Evolutionary conservation across 2,113 vertebrate species (phyloP).

Genomic region (Tachysurus vachellii): DNA sequence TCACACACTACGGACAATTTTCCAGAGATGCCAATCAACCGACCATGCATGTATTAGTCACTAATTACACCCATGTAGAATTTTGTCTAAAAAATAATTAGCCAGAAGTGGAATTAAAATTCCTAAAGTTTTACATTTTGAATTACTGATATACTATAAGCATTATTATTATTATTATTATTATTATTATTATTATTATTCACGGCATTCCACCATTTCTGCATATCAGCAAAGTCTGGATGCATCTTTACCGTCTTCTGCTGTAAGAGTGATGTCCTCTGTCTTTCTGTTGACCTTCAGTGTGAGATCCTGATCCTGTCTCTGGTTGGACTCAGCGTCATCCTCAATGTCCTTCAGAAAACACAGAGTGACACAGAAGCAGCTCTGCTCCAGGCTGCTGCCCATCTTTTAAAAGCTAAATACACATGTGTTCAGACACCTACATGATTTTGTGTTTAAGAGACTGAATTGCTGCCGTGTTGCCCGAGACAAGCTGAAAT

Average conservation of each 20-base stretch:
- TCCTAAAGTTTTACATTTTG: not conserved
- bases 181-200: not conserved
- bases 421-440: not conserved
- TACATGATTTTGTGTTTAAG: not conserved
- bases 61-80: not conserved
- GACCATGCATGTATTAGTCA: too few relatives aligned
- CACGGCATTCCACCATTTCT: not conserved
- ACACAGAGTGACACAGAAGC: constrained; percentile 45
- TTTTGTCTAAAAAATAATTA: not conserved
- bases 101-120: not conserved
- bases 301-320: constrained; percentile 53
- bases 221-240: not conserved
- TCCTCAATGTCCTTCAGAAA: constrained; percentile 44
- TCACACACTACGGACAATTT: too few relatives aligned
- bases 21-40: too few relatives aligned
- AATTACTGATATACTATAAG: not conserved
- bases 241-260: constrained; percentile 60
- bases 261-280: constrained; percentile 45
- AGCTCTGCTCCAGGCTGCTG: constrained; percentile 30
- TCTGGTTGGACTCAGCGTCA: constrained; percentile 36
- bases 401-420: constrained; percentile 27
- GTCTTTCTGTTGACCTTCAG: constrained; percentile 49
- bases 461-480: not conserved
- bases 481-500: not conserved
- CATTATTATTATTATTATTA: too few relatives aligned